A percentile compares a stretch with the other conserved stretches of the same genome.
These are phyloP conservation scores for Sepiola atlantica DNA, from an alignment of 2,888 invertebrate genomes.

Conservation along the genomic window DNA sequence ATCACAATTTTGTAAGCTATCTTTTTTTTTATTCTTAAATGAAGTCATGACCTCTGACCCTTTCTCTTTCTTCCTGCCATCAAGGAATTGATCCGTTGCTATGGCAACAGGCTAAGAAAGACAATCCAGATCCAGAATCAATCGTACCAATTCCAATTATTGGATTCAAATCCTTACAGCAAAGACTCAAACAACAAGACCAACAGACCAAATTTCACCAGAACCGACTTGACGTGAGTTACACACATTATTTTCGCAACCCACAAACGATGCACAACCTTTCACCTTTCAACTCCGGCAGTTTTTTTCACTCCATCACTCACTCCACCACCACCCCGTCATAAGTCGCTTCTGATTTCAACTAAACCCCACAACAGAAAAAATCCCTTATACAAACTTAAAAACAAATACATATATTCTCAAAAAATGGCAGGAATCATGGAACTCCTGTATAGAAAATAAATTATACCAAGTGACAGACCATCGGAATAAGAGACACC, in stretches of 20 bases:
- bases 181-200: slow-evolving; percentile 86
- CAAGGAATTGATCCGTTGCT: slow-evolving; percentile 90
- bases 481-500: no score
- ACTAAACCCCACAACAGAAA: no score
- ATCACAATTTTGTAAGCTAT: no score
- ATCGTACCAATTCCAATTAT: slow-evolving; percentile 95
- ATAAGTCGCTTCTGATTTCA: no score
- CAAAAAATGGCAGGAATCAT: no score
- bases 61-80: slow-evolving; percentile 48
- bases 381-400: no score
- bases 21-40: not conserved
- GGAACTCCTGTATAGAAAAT: no score
- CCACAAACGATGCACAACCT: not conserved
- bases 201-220: slow-evolving; percentile 84
- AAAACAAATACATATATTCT: no score
- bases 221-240: slow-evolving; percentile 80
- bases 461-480: no score
- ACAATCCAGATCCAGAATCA: slow-evolving; percentile 92
- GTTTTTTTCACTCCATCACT: no score
- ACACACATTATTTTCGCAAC: not conserved
- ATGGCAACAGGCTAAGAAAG: slow-evolving; percentile 96
- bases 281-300: no score
- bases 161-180: slow-evolving; percentile 84
- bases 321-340: no score
- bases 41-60: not conserved